phyloP scores from a whole-genome alignment of 2,888 invertebrate genomes.

The Hymenopus coronatus region DNA sequence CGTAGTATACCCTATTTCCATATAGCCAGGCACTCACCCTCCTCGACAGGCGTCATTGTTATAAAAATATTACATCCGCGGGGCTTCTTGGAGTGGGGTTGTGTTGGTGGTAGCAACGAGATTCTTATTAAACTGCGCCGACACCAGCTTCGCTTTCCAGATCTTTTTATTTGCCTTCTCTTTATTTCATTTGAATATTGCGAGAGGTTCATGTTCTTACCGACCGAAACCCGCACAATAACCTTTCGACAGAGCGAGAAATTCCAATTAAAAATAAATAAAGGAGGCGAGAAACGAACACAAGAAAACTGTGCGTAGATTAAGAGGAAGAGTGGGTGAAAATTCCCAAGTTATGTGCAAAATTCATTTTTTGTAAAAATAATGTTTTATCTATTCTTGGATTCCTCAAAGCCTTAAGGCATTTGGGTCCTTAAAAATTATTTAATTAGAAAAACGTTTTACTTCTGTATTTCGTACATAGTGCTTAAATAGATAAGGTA shows the following conservation, averaged over 20 bases:
- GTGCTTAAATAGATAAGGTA: no score
- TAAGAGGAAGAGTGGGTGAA: no score
- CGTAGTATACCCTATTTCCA: neutral
- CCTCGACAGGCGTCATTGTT: neutral
- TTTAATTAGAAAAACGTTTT: no score
- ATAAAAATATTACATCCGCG: neutral
- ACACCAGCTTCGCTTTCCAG: neutral
- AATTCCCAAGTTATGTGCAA: no score
- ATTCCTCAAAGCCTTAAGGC: no score
- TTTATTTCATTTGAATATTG: neutral
- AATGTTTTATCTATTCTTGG: no score
- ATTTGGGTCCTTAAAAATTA: no score
- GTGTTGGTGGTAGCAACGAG: neutral
- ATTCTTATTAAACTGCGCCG: neutral
- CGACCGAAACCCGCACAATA: neutral
- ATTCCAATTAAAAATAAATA: neutral
- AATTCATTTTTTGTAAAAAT: no score
- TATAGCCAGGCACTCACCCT: neutral
- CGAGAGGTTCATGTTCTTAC: neutral
- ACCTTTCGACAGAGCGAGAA: neutral
- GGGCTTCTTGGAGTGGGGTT: neutral
- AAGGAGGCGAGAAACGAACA: neutral
- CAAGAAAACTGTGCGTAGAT: neutral
- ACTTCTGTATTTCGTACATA: no score
- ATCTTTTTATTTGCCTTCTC: neutral